Evolutionary conservation across 1,140 invertebrate genomes (phyloP).

Genomic region (Kradibia gibbosae): DNA sequence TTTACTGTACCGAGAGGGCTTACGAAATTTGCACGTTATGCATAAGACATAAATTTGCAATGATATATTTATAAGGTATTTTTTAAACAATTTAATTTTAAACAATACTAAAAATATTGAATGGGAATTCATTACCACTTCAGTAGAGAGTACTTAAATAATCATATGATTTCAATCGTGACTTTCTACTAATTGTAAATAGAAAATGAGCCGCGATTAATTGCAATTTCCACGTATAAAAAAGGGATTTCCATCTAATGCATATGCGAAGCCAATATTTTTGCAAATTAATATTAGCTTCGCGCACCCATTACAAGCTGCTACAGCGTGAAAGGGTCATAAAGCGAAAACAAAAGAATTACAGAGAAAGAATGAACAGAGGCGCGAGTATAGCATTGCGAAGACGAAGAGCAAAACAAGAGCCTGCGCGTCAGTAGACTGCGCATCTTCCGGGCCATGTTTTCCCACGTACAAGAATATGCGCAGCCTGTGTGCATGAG

Average conservation of each 20-base stretch:
- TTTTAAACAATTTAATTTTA: too few species aligned
- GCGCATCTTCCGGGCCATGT: constrained; percentile 66
- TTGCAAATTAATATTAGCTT: constrained; percentile 5
- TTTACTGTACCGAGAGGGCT: too few species aligned
- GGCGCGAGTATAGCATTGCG: constrained; percentile 17
- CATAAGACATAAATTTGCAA: too few species aligned
- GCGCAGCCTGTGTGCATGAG: neutral
- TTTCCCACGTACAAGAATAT: constrained; percentile 55
- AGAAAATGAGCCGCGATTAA: neutral
- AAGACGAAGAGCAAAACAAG: constrained; percentile 63
- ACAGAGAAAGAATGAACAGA: neutral
- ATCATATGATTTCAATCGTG: too few species aligned
- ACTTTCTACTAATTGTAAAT: too few species aligned
- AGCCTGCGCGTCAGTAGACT: constrained; percentile 60
- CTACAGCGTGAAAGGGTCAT: constrained; percentile 40
- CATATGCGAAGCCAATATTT: constrained; percentile 21
- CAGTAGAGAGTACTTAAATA: too few species aligned
- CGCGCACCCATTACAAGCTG: constrained; percentile 17
- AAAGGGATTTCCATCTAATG: neutral
- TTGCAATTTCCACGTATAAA: neutral
- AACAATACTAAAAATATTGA: too few species aligned
- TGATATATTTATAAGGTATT: too few species aligned
- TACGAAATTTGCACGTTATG: too few species aligned
- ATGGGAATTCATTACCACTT: too few species aligned
- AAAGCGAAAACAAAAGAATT: constrained; percentile 12